phyloP scores from a whole-genome alignment of 2,113 vertebrate species.

The Mola mola region DNA sequence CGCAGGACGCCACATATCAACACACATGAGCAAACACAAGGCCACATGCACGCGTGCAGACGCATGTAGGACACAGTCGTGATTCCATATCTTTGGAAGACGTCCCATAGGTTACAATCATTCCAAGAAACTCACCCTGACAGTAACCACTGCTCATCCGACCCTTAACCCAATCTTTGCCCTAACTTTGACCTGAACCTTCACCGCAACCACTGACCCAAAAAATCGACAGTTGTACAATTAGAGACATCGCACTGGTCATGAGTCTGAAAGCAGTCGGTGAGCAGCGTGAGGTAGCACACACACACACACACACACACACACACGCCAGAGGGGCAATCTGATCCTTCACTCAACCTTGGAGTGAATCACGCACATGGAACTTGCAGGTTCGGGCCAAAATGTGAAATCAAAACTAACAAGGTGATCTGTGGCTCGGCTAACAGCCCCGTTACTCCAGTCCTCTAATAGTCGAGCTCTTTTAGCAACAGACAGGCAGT shows the following conservation, averaged over 20 bases:
- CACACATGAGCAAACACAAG: constrained; percentile 30
- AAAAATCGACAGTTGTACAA: neutral
- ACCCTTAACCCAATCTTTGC: too few relatives aligned
- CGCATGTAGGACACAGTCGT: constrained; percentile 24
- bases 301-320: constrained; percentile 1
- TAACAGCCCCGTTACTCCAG: constrained; percentile 11
- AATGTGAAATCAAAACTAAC: constrained; percentile 71
- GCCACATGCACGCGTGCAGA: constrained; percentile 23
- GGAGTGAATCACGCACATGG: constrained; percentile 69
- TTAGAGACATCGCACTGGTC: neutral
- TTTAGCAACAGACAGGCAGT: too few relatives aligned
- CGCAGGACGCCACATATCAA: neutral
- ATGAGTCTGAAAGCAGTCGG: neutral
- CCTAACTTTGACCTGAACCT: too few relatives aligned
- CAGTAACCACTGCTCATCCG: too few relatives aligned
- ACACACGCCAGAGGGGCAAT: constrained; percentile 60
- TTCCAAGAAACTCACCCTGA: too few relatives aligned
- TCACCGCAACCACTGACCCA: neutral
- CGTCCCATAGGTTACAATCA: too few relatives aligned
- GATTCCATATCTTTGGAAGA: too few relatives aligned
- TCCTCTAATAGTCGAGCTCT: neutral
- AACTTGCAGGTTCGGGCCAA: constrained; percentile 68
- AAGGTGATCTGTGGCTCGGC: constrained; percentile 60
- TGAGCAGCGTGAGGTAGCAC: neutral
- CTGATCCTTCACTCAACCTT: constrained; percentile 73